These are phyloP conservation scores for Jacana jacana DNA, from an alignment of 2,113 vertebrate genomes.

Conservation along the genomic window DNA sequence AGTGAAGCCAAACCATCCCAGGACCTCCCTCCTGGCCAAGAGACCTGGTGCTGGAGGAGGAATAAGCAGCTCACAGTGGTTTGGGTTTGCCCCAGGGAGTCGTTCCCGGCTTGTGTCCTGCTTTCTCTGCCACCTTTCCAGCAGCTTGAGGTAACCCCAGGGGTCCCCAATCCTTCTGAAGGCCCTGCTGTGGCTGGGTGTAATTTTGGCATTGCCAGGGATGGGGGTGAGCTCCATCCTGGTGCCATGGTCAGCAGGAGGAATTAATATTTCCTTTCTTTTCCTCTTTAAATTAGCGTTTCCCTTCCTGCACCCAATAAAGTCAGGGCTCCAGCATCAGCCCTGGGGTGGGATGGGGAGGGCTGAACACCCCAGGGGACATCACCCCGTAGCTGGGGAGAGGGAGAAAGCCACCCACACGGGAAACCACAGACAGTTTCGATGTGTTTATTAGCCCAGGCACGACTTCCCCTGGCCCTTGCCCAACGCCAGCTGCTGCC, in stretches of 20 bases:
- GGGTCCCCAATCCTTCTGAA: neutral
- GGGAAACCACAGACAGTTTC: constrained; percentile 38
- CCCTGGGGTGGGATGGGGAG: neutral
- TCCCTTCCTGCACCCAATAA: neutral
- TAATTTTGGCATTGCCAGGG: neutral
- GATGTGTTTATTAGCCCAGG: neutral
- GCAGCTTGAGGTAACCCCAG: accelerated
- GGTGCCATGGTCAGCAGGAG: accelerated
- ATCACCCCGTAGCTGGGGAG: accelerated
- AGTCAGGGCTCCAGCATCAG: neutral
- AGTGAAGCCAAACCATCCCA: accelerated
- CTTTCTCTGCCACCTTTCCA: neutral
- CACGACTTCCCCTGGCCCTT: neutral
- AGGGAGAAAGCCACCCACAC: neutral
- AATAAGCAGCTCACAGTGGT: accelerated
- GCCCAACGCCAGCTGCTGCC: accelerated
- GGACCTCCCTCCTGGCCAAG: neutral
- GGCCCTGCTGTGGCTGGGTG: neutral
- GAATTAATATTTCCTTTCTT: neutral
- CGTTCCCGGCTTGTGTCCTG: neutral
- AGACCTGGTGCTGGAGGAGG: neutral
- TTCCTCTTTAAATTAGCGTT: neutral
- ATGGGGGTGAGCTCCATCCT: neutral
- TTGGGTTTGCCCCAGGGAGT: neutral
- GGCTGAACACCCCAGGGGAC: too few species aligned